Conservation (phyloP, 2,113 vertebrate genomes). For the Tringa solitaria region DNA sequence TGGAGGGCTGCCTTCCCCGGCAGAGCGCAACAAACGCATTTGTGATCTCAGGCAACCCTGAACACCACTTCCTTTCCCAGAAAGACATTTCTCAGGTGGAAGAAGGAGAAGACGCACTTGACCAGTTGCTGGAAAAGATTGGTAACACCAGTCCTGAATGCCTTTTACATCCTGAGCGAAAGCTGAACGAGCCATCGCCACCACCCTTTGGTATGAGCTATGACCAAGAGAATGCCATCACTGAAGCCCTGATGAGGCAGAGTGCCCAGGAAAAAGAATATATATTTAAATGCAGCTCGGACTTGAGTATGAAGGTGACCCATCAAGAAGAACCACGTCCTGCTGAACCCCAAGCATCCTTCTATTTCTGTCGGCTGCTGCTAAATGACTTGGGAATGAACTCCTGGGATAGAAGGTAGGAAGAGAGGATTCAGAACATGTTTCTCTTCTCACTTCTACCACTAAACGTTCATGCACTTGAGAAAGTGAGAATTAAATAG, state of each 20-base stretch:
- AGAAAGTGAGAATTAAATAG: fast-evolving
- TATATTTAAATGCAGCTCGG: conserved; percentile 65
- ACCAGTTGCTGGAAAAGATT: conserved; percentile 86
- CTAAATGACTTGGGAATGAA: conserved; percentile 96
- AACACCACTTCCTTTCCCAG: background rate
- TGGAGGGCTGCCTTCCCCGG: conserved; percentile 63
- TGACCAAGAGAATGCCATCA: conserved; percentile 84
- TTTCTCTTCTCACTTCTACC: background rate
- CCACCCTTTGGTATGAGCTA: conserved; percentile 86
- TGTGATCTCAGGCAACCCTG: background rate
- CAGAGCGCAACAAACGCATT: background rate
- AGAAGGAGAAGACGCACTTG: conserved; percentile 83
- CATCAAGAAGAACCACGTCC: conserved; percentile 79
- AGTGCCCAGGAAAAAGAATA: conserved; percentile 82
- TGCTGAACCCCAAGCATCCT: conserved; percentile 87
- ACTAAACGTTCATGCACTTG: fast-evolving
- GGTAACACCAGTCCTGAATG: conserved; percentile 91
- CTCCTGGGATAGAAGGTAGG: conserved; percentile 96
- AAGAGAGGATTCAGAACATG: background rate
- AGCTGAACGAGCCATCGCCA: conserved; percentile 86
- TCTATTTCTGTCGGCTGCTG: conserved; percentile 93
- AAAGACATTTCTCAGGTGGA: conserved; percentile 58
- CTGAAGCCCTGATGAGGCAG: conserved; percentile 83
- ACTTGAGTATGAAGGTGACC: conserved; percentile 72
- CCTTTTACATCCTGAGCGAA: conserved; percentile 81